Base-by-base conservation (phyloP, 2,113 vertebrate species). In the Perca flavescens region DNA sequence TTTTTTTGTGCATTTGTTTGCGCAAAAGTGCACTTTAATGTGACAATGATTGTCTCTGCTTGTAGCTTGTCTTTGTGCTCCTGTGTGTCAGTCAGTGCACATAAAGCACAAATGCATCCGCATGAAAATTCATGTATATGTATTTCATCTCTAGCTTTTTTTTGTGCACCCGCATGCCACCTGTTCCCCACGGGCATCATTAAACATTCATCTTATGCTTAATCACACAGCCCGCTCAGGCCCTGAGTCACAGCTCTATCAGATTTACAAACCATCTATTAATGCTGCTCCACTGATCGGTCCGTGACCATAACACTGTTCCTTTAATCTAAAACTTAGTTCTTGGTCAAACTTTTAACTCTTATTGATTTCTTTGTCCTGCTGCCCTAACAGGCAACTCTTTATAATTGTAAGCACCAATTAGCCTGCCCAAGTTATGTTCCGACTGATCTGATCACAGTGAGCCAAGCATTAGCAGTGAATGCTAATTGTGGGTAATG, bases 341-440 rank as follows among this genome's bases (percentile, higher is more conserved):
- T 82, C 46, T 74, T 53, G n/a, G 74, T 43, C 81, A 85, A 84
- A 86, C 67, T 79, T 85, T 73, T 43, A 69, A 77, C 65, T 60
- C 56, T 49, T 21, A 91, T 89, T 83, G 88, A 94, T 93, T 89
- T 78, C 64, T 77, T 57, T 86, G 68, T 86, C 62, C 63, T 28
- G 49, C 54, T 82, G 61, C 60, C 6, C 63, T 46, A 62, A 70
- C 58, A n/a, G 78, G 52, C 60, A 52, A 34, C 74, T 65, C 66
- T 65, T 77, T 77, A 88, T 91, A 80, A 89, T 61, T 68, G 49
- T 53, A 73, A 88, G 74, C 53, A 79, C 68, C 90, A 89, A 83
- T 93, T 93, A 91, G 81, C 77, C 77, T 25, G 21, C 21, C 31
- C 11, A 9, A 34, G 70, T 73, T 40, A 28, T 9, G 52, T 54